Evolutionary conservation across 2,113 vertebrate genomes (phyloP).

Genomic region (Sylvilagus bachmani): DNA sequence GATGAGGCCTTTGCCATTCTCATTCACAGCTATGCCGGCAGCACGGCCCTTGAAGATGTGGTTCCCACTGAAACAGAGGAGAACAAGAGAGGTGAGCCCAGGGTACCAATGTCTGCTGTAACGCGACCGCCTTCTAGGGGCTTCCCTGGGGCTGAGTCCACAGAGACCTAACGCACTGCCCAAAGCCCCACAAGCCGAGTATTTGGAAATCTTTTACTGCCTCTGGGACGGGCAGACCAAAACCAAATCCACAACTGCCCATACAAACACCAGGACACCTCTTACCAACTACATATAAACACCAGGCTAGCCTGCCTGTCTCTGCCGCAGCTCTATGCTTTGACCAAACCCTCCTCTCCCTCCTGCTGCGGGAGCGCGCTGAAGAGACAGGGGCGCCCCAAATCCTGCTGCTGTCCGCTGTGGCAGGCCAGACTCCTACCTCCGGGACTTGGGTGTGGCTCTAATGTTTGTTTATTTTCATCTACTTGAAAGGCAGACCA

Average conservation of each 20-base stretch:
- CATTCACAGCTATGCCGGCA: constrained; percentile 95
- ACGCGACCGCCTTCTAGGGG: background rate
- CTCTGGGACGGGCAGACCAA: background rate
- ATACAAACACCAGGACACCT: background rate
- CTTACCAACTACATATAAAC: background rate
- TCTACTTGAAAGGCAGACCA: no score
- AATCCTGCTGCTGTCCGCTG: background rate
- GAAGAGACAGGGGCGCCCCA: background rate
- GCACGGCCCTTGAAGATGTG: constrained; percentile 96
- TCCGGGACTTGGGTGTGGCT: background rate
- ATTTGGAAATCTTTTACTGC: background rate
- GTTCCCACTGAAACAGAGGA: constrained; percentile 90
- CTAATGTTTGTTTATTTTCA: no score
- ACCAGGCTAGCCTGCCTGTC: background rate
- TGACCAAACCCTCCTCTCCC: background rate
- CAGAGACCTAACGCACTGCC: background rate
- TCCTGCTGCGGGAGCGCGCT: background rate
- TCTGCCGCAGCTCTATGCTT: background rate
- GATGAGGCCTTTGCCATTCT: constrained; percentile 95
- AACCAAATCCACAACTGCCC: background rate
- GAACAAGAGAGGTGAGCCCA: constrained; percentile 45
- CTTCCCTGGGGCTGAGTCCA: background rate
- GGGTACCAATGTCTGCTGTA: background rate
- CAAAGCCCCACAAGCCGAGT: background rate
- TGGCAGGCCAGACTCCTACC: background rate